A percentile compares a stretch with the other conserved stretches of the same genome.
Evolutionary conservation across 2,797 vertebrate species (phyloP).

Genomic region (Peromyscus attwateri): DNA sequence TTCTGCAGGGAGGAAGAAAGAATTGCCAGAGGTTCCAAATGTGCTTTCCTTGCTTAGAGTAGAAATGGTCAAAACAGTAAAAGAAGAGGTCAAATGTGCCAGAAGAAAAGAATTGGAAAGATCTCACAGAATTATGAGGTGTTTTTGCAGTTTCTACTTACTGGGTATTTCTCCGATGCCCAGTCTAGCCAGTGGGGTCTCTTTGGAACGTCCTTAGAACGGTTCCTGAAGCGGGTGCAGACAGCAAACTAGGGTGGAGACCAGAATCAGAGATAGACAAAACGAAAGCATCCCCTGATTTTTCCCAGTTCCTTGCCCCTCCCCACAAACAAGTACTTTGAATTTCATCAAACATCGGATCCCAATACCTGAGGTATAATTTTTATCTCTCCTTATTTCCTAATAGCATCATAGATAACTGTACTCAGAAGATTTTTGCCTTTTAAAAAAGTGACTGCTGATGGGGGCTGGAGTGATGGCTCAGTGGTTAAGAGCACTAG

Average conservation of each 20-base stretch:
- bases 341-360: constrained; percentile 55
- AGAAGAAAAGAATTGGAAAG: constrained; percentile 11
- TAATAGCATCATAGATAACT: neutral
- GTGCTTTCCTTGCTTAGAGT: neutral
- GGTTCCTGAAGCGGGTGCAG: constrained; percentile 91
- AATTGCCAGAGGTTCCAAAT: constrained; percentile 12
- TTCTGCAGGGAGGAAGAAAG: constrained; percentile 88
- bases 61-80: constrained; percentile 25
- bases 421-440: neutral
- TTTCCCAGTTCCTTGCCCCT: neutral
- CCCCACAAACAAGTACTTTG: neutral
- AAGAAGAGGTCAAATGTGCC: neutral
- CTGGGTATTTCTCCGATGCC: constrained; percentile 96
- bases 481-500: no score
- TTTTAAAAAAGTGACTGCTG: neutral
- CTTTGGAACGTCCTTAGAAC: constrained; percentile 86
- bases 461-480: neutral
- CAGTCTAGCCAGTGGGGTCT: constrained; percentile 97
- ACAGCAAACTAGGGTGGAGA: constrained; percentile 93
- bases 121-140: neutral
- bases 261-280: neutral
- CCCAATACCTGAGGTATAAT: constrained; percentile 57
- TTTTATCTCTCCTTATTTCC: constrained; percentile 41
- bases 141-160: constrained; percentile 84
- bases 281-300: constrained; percentile 10